phyloP scores from a whole-genome alignment of 2,888 invertebrate species.

The Lamellibrachia satsuma region DNA sequence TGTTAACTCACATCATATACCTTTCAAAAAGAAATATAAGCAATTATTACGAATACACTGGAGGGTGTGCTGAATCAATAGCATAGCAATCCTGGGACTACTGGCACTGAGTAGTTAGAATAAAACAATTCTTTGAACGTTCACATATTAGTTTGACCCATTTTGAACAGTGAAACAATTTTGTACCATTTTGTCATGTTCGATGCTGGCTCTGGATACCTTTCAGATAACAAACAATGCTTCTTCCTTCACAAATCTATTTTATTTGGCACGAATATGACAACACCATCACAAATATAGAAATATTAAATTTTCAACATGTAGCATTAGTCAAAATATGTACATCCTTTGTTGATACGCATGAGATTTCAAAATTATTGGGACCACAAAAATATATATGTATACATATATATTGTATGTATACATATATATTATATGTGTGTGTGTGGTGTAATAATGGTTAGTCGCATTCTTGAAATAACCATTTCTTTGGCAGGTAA shows the following conservation, averaged over 20 bases:
- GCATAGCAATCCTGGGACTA: too few relatives aligned
- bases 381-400: neutral
- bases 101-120: too few relatives aligned
- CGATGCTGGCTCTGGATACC: neutral
- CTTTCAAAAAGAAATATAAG: too few relatives aligned
- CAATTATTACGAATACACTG: too few relatives aligned
- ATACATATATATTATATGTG: neutral
- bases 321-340: slow-evolving; percentile 9
- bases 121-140: too few relatives aligned
- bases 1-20: too few relatives aligned
- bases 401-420: neutral
- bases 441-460: neutral
- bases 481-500: neutral
- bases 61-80: too few relatives aligned
- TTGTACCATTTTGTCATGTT: neutral
- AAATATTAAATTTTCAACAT: neutral
- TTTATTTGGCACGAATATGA: slow-evolving; percentile 11
- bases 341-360: neutral
- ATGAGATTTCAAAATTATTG: neutral
- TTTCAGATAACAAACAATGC: neutral
- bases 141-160: neutral
- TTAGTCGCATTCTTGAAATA: slow-evolving; percentile 10
- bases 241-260: slow-evolving; percentile 6
- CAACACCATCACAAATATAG: slow-evolving; percentile 13
- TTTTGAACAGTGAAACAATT: neutral